These are phyloP conservation scores for Pituophis catenifer DNA, from an alignment of 2,113 vertebrate genomes.

Conservation along the genomic window DNA sequence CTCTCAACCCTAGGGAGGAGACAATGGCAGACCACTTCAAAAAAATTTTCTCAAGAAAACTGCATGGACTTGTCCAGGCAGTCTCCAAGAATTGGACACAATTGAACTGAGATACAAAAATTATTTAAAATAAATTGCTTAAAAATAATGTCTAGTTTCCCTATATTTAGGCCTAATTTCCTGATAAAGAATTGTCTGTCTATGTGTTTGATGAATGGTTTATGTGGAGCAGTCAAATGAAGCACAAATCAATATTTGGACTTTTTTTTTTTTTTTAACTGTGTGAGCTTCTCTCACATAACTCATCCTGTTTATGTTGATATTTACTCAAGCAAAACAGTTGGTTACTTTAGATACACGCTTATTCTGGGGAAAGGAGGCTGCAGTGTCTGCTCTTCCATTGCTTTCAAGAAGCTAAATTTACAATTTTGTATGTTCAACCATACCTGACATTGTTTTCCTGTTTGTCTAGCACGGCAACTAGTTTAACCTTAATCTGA, in stretches of 20 bases:
- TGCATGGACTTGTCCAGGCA: neutral
- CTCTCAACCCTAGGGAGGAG: neutral
- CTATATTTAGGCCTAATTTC: neutral
- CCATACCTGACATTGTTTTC: neutral
- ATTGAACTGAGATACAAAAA: neutral
- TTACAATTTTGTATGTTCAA: neutral
- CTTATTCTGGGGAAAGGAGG: neutral
- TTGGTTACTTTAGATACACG: neutral
- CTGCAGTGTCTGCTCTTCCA: neutral
- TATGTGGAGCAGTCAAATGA: neutral
- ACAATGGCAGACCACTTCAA: neutral
- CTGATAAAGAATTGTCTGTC: neutral
- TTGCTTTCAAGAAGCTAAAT: neutral
- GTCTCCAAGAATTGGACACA: neutral
- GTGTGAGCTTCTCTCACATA: neutral
- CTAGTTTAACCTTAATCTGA: neutral
- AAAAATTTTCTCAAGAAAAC: neutral
- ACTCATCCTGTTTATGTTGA: neutral
- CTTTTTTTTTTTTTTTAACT: neutral
- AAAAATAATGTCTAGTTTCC: neutral
- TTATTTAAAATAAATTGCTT: neutral
- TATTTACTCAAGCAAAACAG: neutral
- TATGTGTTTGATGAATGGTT: neutral
- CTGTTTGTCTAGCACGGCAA: neutral
- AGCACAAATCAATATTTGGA: neutral